A percentile compares a stretch with the other conserved stretches of the same genome.
Conservation (phyloP, 2,888 invertebrate genomes). For the Aelia acuminata region DNA sequence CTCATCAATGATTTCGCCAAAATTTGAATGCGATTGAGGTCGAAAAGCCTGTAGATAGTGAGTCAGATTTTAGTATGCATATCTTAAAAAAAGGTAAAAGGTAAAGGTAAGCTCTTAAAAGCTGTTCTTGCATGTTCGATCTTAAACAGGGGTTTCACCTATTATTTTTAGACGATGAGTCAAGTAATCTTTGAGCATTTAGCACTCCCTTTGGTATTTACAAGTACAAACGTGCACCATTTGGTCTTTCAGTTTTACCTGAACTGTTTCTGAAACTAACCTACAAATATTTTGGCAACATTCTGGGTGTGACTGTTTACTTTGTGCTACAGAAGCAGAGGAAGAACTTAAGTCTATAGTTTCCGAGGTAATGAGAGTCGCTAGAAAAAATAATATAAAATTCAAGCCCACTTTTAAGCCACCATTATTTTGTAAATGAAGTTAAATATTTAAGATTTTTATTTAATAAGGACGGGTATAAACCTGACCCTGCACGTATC, state of each 20-base stretch:
- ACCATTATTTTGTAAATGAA: slow-evolving; percentile 45
- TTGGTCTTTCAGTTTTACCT: slow-evolving; percentile 40
- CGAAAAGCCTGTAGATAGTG: no score
- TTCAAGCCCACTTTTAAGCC: slow-evolving; percentile 59
- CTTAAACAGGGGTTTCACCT: slow-evolving; percentile 52
- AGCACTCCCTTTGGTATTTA: slow-evolving; percentile 31
- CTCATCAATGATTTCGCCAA: no score
- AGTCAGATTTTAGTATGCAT: no score
- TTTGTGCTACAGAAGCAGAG: slow-evolving; percentile 64
- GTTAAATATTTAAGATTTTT: slow-evolving; percentile 53
- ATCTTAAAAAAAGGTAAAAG: no score
- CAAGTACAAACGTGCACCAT: slow-evolving; percentile 46
- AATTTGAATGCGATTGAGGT: no score
- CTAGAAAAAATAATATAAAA: slow-evolving; percentile 60
- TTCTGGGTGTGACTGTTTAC: not conserved
- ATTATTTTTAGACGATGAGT: slow-evolving; percentile 24
- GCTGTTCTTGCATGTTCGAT: no score
- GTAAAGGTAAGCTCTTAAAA: no score
- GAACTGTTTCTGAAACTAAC: slow-evolving; percentile 64
- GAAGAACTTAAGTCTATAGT: slow-evolving; percentile 64
- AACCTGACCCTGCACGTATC: not conserved
- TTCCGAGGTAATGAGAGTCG: slow-evolving; percentile 62
- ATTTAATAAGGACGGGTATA: not conserved
- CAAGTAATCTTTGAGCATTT: not conserved
- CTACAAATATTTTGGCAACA: not conserved